Percentiles rank a stretch among this genome's conserved stretches.
Conservation (phyloP, 2,113 vertebrate species). For the Nothocercus nigrocapillus region DNA sequence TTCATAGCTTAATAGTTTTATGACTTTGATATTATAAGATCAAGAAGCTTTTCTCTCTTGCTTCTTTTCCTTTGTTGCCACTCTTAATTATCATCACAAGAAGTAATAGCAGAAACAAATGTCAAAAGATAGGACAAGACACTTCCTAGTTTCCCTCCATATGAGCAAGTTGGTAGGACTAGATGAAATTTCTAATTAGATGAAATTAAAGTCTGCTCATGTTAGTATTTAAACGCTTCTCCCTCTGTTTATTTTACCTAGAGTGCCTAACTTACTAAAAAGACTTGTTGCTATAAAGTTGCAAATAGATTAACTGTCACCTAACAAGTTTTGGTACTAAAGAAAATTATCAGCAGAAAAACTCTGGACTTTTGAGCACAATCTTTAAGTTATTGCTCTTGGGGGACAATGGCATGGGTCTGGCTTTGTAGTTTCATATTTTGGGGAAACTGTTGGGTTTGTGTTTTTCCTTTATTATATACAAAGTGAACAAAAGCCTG, state of each 20-base stretch:
- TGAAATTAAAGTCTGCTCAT: not conserved
- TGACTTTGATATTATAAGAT: not conserved
- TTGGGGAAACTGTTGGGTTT: not conserved
- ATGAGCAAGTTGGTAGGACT: not conserved
- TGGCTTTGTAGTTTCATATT: not conserved
- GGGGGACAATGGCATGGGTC: not conserved
- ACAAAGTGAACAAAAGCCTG: not conserved
- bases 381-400: not conserved
- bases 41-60: not conserved
- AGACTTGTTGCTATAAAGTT: not conserved
- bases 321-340: not conserved
- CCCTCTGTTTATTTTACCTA: not conserved
- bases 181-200: not conserved
- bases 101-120: not conserved
- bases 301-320: not conserved
- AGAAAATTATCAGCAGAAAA: not conserved
- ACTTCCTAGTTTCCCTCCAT: not conserved
- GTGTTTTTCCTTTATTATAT: not conserved
- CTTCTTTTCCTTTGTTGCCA: not conserved
- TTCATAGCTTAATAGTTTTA: not conserved
- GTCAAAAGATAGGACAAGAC: not conserved
- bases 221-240: not conserved
- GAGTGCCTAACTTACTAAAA: not conserved
- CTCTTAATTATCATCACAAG: not conserved
- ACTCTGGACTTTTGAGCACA: not conserved